phyloP scores from a whole-genome alignment of 2,113 vertebrate genomes.

The Melanocharis versteri region DNA sequence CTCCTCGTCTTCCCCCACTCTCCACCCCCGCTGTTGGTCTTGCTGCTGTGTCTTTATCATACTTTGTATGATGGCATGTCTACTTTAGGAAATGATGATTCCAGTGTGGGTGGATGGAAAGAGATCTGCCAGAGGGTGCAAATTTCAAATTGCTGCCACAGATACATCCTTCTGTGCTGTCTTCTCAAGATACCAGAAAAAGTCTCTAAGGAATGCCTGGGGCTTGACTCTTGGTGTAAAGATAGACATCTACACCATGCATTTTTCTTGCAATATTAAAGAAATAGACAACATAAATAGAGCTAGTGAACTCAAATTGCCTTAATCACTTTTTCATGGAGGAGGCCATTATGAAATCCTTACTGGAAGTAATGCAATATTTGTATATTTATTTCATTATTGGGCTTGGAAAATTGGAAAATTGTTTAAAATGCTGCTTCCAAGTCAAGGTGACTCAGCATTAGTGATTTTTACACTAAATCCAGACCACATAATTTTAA shows the following conservation, averaged over 20 bases:
- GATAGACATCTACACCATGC: background rate
- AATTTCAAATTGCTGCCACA: constrained; percentile 46
- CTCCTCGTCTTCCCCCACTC: background rate
- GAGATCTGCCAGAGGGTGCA: constrained; percentile 45
- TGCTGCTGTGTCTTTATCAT: background rate
- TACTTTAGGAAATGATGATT: constrained; percentile 52
- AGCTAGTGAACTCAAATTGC: constrained; percentile 28
- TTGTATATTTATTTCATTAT: background rate
- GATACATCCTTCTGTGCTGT: constrained; percentile 51
- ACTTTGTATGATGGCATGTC: background rate
- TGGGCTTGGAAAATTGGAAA: background rate
- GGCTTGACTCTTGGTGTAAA: background rate
- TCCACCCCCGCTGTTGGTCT: background rate
- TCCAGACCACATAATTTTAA: background rate
- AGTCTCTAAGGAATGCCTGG: constrained; percentile 44
- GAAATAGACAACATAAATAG: background rate
- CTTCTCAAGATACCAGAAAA: constrained; percentile 50
- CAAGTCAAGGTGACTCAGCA: background rate
- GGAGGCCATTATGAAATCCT: background rate
- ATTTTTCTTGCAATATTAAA: constrained; percentile 13
- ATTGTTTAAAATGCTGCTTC: background rate
- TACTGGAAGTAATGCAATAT: background rate
- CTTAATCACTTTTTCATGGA: background rate
- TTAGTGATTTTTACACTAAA: background rate
- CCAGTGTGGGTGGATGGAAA: constrained; percentile 46